Evolutionary conservation across 2,113 vertebrate species (phyloP).

Genomic region (Candoia aspera): DNA sequence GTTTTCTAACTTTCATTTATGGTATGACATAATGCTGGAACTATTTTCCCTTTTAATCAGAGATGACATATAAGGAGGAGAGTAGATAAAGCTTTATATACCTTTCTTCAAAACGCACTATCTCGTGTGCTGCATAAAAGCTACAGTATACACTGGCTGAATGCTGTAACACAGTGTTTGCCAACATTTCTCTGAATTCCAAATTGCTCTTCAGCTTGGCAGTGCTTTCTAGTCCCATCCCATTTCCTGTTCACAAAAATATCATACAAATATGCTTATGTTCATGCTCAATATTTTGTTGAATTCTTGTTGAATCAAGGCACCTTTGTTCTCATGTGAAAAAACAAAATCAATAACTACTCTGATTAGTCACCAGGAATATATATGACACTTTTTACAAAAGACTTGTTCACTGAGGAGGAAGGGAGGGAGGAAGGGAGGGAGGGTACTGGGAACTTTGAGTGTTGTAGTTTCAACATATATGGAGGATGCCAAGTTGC

Average conservation of each 20-base stretch:
- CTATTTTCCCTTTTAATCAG: conserved; percentile 61
- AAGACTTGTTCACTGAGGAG: not conserved
- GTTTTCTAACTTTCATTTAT: conserved; percentile 57
- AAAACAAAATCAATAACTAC: not conserved
- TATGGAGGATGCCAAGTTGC: not conserved
- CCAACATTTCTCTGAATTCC: conserved; percentile 46
- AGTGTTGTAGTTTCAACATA: not conserved
- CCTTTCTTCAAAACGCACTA: conserved; percentile 51
- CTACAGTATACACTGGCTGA: conserved; percentile 43
- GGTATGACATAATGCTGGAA: conserved; percentile 45
- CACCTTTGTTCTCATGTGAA: not conserved
- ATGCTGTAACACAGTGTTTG: conserved; percentile 31
- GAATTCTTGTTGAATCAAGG: not conserved
- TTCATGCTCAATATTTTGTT: not conserved
- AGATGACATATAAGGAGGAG: conserved; percentile 43
- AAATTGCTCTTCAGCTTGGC: conserved; percentile 48
- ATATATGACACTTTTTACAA: not conserved
- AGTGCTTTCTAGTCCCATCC: conserved; percentile 35
- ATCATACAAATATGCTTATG: conserved; percentile 9
- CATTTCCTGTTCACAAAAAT: conserved; percentile 24
- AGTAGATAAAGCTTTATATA: conserved; percentile 58
- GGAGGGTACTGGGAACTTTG: not conserved
- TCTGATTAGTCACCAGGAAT: not conserved
- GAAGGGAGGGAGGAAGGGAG: too few relatives aligned
- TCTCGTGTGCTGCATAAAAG: conserved; percentile 56